These are phyloP conservation scores for Clivina fossor DNA, from an alignment of 2,888 invertebrate species.

Conservation along the genomic window DNA sequence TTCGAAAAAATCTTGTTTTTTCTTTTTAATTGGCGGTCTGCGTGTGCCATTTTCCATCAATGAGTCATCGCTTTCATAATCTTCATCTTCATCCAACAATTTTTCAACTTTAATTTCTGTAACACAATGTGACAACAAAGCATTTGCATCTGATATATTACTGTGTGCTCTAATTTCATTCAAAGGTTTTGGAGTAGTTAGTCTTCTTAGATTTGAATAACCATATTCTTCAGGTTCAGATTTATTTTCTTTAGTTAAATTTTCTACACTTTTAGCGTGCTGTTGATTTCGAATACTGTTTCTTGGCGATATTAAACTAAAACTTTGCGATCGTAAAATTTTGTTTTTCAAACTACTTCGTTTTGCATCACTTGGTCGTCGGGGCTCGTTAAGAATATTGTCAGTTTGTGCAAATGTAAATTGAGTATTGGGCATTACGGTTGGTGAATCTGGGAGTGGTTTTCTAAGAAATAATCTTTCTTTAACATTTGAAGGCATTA, in stretches of 20 bases:
- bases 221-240: constrained; percentile 55
- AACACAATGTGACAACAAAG: constrained; percentile 59
- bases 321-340: constrained; percentile 14
- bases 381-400: neutral
- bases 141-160: constrained; percentile 53
- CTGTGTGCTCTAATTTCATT: constrained; percentile 53
- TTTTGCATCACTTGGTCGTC: constrained; percentile 12
- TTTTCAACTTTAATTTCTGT: constrained; percentile 53
- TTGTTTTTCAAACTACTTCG: constrained; percentile 19
- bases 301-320: constrained; percentile 8
- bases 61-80: constrained; percentile 50
- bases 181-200: constrained; percentile 62
- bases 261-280: constrained; percentile 13
- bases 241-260: constrained; percentile 18
- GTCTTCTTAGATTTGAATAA: constrained; percentile 63
- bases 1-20: constrained; percentile 43
- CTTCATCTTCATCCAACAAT: constrained; percentile 51
- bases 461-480: constrained; percentile 16
- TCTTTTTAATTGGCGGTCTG: constrained; percentile 33
- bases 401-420: constrained; percentile 15
- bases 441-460: neutral
- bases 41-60: constrained; percentile 37
- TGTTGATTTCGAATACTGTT: neutral
- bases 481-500: constrained; percentile 12
- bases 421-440: constrained; percentile 1